A percentile compares a stretch with the other conserved stretches of the same genome.
phyloP scores from a whole-genome alignment of 1,140 invertebrate genomes.

The Drosophila varians region DNA sequence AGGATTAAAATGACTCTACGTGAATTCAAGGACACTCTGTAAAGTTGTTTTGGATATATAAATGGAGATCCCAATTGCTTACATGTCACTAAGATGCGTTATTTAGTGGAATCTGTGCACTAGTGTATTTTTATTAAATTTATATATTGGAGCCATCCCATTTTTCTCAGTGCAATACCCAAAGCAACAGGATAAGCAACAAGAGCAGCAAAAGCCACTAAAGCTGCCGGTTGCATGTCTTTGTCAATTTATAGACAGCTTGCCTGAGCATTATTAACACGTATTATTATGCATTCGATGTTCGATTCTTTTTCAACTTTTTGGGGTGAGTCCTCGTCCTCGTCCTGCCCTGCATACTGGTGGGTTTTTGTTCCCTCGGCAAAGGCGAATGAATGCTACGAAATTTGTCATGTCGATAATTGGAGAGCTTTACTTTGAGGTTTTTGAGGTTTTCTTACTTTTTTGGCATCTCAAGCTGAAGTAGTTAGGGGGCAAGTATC shows the following conservation, averaged over 20 bases:
- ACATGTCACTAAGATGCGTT: too few species aligned
- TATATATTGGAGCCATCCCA: too few species aligned
- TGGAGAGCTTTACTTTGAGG: conserved; percentile 78
- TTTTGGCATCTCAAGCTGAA: conserved; percentile 21
- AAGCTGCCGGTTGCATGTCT: conserved; percentile 73
- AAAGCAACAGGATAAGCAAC: conserved; percentile 16
- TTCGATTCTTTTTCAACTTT: conserved; percentile 17
- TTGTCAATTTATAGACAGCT: conserved; percentile 83
- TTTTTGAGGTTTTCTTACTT: conserved; percentile 47
- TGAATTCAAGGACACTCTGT: too few species aligned
- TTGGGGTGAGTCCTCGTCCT: conserved; percentile 37
- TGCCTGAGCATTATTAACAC: conserved; percentile 82
- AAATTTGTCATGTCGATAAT: conserved; percentile 82
- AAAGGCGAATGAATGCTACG: conserved; percentile 48
- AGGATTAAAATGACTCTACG: too few species aligned
- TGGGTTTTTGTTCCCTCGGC: conserved; percentile 3
- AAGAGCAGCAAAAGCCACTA: conserved; percentile 18
- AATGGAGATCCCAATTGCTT: too few species aligned
- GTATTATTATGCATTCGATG: conserved; percentile 76
- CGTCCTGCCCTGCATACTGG: conserved; percentile 23
- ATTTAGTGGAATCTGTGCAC: too few species aligned
- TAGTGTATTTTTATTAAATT: too few species aligned
- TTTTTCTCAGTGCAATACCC: background rate
- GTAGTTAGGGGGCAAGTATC: conserved; percentile 23
- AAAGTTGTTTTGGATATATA: too few species aligned